Percentiles rank a stretch among this genome's conserved stretches.
phyloP scores from a whole-genome alignment of 2,888 invertebrate genomes.

The Lepidonotus clava region DNA sequence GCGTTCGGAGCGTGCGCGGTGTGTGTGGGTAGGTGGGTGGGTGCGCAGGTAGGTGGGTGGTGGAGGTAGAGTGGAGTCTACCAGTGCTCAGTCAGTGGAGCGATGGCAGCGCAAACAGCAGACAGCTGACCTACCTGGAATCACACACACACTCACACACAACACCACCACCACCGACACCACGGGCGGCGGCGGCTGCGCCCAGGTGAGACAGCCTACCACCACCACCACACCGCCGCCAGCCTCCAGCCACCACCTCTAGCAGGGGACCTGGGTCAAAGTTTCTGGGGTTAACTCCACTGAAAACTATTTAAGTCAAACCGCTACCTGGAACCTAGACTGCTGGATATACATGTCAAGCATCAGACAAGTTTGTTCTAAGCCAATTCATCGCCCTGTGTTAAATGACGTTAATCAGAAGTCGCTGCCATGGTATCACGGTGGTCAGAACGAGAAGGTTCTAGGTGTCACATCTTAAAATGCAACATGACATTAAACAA shows the following conservation, averaged over 20 bases:
- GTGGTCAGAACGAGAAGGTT: no score
- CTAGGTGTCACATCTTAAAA: no score
- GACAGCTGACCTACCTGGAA: conserved; percentile 43
- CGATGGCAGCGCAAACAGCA: conserved; percentile 26
- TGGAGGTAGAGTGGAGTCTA: background rate
- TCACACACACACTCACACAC: background rate
- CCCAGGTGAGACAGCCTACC: background rate
- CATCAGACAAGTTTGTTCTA: no score
- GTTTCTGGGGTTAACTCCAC: background rate
- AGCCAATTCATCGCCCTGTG: no score
- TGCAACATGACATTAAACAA: no score
- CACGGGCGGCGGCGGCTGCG: background rate
- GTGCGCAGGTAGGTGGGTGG: background rate
- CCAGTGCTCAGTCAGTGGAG: conserved; percentile 32
- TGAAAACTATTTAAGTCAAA: background rate
- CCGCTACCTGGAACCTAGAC: background rate
- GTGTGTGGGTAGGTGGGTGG: conserved; percentile 18
- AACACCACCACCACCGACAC: background rate
- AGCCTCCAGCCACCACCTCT: no score
- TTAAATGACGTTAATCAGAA: conserved; percentile 35
- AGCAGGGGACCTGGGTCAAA: no score
- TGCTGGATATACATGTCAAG: background rate
- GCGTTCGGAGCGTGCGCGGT: conserved; percentile 3
- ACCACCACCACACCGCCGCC: no score
- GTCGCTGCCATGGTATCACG: conserved; percentile 36